Percentiles rank a stretch among this genome's conserved stretches.
These are phyloP conservation scores for Thelaira solivaga DNA, from an alignment of 2,888 invertebrate genomes.

Conservation along the genomic window DNA sequence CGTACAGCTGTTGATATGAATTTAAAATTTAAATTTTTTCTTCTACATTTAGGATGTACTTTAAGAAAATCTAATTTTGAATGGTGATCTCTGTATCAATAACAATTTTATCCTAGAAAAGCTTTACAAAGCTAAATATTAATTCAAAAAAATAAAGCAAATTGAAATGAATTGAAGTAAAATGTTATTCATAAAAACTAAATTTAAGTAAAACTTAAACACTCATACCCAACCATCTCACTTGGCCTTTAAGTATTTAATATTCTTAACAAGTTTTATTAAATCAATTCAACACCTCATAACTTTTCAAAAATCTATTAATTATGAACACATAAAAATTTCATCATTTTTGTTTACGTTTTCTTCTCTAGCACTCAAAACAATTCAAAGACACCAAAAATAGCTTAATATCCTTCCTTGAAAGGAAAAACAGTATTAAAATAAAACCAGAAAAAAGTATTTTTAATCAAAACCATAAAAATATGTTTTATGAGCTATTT, in stretches of 20 bases:
- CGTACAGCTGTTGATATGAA: no score
- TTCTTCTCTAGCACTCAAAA: not conserved
- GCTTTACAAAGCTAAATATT: no score
- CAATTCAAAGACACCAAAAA: not conserved
- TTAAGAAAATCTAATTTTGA: no score
- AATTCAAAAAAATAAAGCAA: no score
- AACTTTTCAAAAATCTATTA: conserved; percentile 55
- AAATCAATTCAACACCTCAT: conserved; percentile 63
- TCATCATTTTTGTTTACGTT: conserved; percentile 8
- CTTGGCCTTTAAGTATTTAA: conserved; percentile 8
- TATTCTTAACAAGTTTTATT: conserved; percentile 52
- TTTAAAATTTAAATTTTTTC: no score
- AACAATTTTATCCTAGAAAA: no score
- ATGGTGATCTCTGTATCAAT: no score
- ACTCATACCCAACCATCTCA: not conserved
- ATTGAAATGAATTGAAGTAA: no score
- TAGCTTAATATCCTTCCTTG: not conserved
- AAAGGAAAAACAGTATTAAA: no score
- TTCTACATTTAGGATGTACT: no score
- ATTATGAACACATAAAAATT: conserved; percentile 58
- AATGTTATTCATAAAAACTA: no score
- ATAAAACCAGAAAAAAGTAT: conserved; percentile 29
- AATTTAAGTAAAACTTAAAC: not conserved
- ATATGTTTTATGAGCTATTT: conserved; percentile 65
- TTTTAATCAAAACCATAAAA: conserved; percentile 67